phyloP scores from a whole-genome alignment of 2,797 vertebrate species.

The Australoheros facetus region DNA sequence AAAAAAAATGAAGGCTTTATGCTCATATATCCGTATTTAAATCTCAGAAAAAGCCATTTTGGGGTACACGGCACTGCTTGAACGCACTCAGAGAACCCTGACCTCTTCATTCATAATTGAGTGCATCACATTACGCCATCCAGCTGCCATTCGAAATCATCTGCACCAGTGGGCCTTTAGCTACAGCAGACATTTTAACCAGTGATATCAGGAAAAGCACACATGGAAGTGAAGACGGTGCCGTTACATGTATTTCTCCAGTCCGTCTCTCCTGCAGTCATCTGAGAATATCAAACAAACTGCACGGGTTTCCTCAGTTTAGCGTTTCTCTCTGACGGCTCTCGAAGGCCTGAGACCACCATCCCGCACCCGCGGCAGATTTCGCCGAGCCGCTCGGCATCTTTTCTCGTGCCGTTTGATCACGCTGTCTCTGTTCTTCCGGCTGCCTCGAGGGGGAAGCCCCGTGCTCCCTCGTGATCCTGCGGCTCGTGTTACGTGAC shows the following conservation, averaged over 20 bases:
- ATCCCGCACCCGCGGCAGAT: not conserved
- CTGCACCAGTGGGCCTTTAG: not conserved
- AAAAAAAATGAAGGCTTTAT: not conserved
- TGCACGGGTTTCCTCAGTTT: too few relatives aligned
- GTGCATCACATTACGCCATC: not conserved
- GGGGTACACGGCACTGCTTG: too few relatives aligned
- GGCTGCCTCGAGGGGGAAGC: constrained; percentile 29
- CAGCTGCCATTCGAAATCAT: not conserved
- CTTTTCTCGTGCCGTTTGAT: constrained; percentile 37
- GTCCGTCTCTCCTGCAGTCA: not conserved
- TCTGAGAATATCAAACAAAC: too few relatives aligned
- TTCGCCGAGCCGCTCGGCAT: not conserved
- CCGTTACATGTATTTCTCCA: not conserved
- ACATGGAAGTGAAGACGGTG: constrained; percentile 4
- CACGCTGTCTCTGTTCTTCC: constrained; percentile 28
- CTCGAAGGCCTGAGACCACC: not conserved
- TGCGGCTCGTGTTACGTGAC: constrained; percentile 60
- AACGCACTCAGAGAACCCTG: not conserved
- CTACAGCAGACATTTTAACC: not conserved
- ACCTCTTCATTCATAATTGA: constrained; percentile 15
- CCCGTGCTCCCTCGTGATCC: constrained; percentile 39
- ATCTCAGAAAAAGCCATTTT: not conserved
- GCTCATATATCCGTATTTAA: not conserved
- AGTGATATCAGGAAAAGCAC: not conserved
- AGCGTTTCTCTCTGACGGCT: too few relatives aligned